phyloP scores from a whole-genome alignment of 1,140 invertebrate species.

The Neodiprion fabricii region DNA sequence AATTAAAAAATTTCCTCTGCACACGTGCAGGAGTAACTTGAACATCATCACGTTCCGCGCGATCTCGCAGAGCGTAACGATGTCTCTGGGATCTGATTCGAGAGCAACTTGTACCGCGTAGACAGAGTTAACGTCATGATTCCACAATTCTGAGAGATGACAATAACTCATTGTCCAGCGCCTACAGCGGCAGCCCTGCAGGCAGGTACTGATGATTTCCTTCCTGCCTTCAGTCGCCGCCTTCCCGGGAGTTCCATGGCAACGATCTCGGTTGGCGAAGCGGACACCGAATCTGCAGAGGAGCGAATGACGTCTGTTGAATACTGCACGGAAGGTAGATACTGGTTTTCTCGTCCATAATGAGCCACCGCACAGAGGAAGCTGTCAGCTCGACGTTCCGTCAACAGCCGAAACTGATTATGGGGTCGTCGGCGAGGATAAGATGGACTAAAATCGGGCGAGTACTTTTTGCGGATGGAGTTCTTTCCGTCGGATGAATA shows the following conservation, averaged over 20 bases:
- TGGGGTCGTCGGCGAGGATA: neutral
- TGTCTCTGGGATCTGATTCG: no score
- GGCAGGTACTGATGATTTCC: conserved; percentile 52
- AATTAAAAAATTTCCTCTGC: no score
- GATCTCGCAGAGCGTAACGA: no score
- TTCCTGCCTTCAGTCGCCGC: conserved; percentile 32
- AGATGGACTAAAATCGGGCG: neutral
- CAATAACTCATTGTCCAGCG: conserved; percentile 54
- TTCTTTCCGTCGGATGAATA: neutral
- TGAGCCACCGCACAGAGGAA: neutral
- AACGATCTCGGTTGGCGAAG: neutral
- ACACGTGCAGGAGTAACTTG: no score
- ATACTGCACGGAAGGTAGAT: conserved; percentile 38
- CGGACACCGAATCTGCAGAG: conserved; percentile 26
- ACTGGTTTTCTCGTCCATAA: conserved; percentile 22
- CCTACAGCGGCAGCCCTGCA: conserved; percentile 36
- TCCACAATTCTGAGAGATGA: conserved; percentile 29
- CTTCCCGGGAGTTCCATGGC: neutral
- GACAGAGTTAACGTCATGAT: neutral
- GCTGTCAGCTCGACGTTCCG: conserved; percentile 11
- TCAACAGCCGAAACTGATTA: conserved; percentile 11
- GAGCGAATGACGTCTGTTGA: conserved; percentile 36
- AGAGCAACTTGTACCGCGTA: no score
- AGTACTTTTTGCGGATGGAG: conserved; percentile 18
- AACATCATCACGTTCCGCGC: no score